phyloP scores from a whole-genome alignment of 2,888 invertebrate genomes.

The Metallyticus violacea region DNA sequence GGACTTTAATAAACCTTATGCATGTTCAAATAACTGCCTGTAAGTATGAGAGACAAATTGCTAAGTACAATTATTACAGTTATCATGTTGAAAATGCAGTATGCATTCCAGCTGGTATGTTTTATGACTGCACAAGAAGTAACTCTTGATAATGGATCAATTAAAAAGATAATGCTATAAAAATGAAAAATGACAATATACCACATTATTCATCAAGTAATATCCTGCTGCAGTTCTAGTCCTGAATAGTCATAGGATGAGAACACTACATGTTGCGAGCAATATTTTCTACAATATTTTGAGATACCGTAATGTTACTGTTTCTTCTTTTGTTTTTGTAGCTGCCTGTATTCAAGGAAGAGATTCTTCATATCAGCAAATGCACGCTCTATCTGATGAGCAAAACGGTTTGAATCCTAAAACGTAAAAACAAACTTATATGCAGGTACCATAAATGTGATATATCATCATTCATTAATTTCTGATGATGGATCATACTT shows the following conservation, averaged over 20 bases:
- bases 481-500: no score
- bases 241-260: not conserved
- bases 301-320: not conserved
- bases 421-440: no score
- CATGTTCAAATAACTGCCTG: not conserved
- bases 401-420: slow-evolving; percentile 79
- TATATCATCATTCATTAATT: no score
- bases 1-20: no score
- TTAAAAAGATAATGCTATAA: not conserved
- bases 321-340: not conserved
- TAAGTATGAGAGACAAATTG: not conserved
- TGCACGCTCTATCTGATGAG: slow-evolving; percentile 67
- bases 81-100: not conserved
- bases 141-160: not conserved
- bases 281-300: not conserved
- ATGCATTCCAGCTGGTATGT: not conserved
- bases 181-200: not conserved
- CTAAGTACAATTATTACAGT: not conserved
- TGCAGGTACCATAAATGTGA: no score
- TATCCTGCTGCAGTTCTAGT: not conserved
- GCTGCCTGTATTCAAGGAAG: slow-evolving; percentile 55
- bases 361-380: slow-evolving; percentile 68
- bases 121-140: not conserved
- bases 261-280: not conserved
- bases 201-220: not conserved